Evolutionary conservation across 2,797 vertebrate species (phyloP).

Genomic region (Phaenicophaeus curvirostris): DNA sequence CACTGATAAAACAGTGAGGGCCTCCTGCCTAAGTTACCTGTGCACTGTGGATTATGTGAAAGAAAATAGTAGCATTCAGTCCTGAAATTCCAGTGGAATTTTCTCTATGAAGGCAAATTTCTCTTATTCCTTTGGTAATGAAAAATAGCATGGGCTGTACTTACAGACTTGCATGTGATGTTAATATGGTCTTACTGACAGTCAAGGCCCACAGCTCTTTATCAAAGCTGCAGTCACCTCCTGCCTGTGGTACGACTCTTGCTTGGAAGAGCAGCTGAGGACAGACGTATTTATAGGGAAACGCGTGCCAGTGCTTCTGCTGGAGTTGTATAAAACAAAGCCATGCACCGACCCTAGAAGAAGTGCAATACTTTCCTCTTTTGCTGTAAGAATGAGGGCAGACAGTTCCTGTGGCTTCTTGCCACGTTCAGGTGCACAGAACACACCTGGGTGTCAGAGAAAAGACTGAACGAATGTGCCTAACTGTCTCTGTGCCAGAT

Average conservation of each 20-base stretch:
- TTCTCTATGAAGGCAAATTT: background rate
- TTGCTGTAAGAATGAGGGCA: background rate
- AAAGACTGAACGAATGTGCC: background rate
- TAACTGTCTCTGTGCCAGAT: background rate
- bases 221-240: background rate
- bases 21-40: background rate
- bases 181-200: background rate
- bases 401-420: background rate
- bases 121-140: background rate
- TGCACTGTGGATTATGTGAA: rapidly evolving
- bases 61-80: background rate
- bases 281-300: background rate
- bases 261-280: background rate
- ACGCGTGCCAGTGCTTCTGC: background rate
- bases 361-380: background rate
- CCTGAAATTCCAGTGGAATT: background rate
- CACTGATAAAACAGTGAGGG: background rate
- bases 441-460: background rate
- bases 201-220: background rate
- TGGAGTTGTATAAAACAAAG: background rate
- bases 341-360: background rate
- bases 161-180: background rate
- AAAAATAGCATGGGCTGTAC: background rate
- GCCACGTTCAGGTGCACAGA: background rate
- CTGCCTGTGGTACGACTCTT: background rate